A percentile compares a stretch with the other conserved stretches of the same genome.
Conservation (phyloP, 2,113 vertebrate species). For the Oenanthe oenanthe region DNA sequence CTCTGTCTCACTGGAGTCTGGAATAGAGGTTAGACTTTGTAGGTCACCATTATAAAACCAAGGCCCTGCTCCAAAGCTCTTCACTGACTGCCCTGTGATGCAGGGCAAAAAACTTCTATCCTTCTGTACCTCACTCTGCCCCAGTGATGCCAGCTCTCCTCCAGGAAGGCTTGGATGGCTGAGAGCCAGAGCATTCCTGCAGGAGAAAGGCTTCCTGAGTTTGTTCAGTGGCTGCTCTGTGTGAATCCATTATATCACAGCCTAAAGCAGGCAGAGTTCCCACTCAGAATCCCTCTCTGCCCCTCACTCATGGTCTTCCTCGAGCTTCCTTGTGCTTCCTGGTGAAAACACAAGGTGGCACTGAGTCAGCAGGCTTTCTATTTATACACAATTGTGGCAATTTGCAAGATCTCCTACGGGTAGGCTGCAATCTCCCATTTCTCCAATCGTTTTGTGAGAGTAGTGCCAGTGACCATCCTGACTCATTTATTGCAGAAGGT, state of each 20-base stretch:
- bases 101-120: neutral
- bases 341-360: conserved; percentile 56
- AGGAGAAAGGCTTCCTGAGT: neutral
- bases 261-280: neutral
- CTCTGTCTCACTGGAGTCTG: neutral
- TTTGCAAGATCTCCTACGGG: neutral
- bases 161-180: neutral
- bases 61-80: neutral
- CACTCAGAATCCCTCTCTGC: neutral
- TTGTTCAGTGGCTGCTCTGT: neutral
- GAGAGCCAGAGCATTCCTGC: neutral
- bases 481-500: neutral
- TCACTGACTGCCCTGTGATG: neutral
- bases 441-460: neutral
- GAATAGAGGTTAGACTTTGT: conserved; percentile 3
- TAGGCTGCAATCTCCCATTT: neutral
- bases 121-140: neutral
- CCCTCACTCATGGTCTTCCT: neutral
- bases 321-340: conserved; percentile 41
- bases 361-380: conserved; percentile 50
- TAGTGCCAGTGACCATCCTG: neutral
- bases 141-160: neutral
- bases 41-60: neutral
- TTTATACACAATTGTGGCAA: neutral
- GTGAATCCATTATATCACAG: neutral